Conservation (phyloP, 2,797 vertebrate species). For the Cirrhinus molitorella region DNA sequence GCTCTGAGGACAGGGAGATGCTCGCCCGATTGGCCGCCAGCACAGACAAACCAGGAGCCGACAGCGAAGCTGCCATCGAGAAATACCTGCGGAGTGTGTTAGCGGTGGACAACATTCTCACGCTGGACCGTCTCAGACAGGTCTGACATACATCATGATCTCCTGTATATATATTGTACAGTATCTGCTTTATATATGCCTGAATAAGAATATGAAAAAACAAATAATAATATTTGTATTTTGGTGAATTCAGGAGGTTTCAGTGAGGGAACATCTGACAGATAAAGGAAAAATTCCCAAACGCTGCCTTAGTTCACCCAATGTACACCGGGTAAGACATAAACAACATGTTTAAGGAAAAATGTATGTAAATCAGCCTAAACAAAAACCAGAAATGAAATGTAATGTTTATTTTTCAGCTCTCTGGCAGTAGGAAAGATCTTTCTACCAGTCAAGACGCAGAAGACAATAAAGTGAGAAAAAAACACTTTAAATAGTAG, state of each 20-base stretch:
- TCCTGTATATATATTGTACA: background rate
- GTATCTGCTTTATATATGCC: background rate
- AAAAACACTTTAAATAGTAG: background rate
- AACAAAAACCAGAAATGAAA: background rate
- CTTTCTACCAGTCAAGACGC: constrained; percentile 83
- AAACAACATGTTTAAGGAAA: background rate
- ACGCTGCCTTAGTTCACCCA: constrained; percentile 92
- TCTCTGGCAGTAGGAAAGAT: constrained; percentile 93
- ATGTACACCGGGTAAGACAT: constrained; percentile 87
- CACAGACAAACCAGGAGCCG: constrained; percentile 85
- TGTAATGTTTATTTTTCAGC: constrained; percentile 69
- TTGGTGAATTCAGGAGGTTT: constrained; percentile 85
- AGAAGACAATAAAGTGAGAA: constrained; percentile 85
- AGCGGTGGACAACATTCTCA: constrained; percentile 95
- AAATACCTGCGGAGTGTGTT: constrained; percentile 95
- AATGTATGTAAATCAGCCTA: background rate
- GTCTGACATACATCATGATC: constrained; percentile 68
- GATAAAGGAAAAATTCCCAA: constrained; percentile 86
- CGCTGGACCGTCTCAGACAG: constrained; percentile 93
- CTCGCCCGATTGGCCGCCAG: constrained; percentile 90
- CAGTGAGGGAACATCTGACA: constrained; percentile 92
- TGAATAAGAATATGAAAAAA: background rate
- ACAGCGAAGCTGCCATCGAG: constrained; percentile 92
- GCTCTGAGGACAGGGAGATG: constrained; percentile 92
- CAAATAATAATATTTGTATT: constrained; percentile 1